A percentile compares a stretch with the other conserved stretches of the same genome.
Evolutionary conservation across 2,888 invertebrate genomes (phyloP).

Genomic region (Coecobrya sp.): DNA sequence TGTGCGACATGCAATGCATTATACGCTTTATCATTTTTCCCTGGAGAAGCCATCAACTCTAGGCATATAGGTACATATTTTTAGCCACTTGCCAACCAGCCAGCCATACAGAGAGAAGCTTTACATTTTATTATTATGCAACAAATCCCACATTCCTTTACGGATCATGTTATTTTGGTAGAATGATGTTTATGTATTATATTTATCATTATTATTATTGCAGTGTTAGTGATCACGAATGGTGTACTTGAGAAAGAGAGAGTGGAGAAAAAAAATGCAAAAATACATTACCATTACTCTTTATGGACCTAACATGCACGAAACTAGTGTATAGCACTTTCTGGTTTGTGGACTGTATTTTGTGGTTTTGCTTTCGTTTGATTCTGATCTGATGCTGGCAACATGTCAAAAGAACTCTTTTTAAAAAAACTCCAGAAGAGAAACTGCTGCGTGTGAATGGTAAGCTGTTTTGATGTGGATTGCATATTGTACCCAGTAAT

Average conservation of each 20-base stretch:
- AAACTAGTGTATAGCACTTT: background rate
- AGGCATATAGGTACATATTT: too few species aligned
- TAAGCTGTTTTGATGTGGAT: background rate
- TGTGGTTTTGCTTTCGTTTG: slow-evolving; percentile 14
- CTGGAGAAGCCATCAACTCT: background rate
- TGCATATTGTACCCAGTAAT: background rate
- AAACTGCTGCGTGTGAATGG: background rate
- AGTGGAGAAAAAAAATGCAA: background rate
- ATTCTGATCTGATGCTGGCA: slow-evolving; percentile 13
- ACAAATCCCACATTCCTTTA: slow-evolving; percentile 9
- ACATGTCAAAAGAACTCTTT: slow-evolving; percentile 21
- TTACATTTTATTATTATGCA: slow-evolving; percentile 1
- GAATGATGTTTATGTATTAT: slow-evolving; percentile 9
- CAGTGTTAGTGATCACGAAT: background rate
- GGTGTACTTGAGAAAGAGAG: background rate
- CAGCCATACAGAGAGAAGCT: too few species aligned
- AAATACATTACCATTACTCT: slow-evolving; percentile 21
- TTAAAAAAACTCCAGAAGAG: slow-evolving; percentile 24
- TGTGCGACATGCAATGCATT: background rate
- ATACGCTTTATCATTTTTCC: background rate
- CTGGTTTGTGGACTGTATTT: background rate
- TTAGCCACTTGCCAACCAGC: background rate
- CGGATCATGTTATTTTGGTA: background rate
- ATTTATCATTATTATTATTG: slow-evolving; percentile 17
- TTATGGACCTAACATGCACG: background rate